A percentile compares a stretch with the other conserved stretches of the same genome.
Evolutionary conservation across 92 coral and sea anemone genomes (phyloP).

Genomic region (Umimayanthus kanabou): DNA sequence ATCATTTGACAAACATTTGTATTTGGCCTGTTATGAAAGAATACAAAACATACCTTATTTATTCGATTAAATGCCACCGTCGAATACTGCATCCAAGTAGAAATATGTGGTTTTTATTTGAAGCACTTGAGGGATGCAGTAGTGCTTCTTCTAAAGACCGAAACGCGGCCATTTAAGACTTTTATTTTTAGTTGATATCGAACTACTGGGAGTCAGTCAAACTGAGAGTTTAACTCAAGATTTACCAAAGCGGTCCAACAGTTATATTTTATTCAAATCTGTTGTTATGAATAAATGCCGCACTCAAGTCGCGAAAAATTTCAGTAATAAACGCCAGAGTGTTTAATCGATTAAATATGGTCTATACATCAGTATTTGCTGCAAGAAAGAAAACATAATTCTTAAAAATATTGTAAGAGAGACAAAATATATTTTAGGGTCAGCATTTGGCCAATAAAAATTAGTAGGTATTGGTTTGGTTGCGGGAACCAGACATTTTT

Average conservation of each 20-base stretch:
- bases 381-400: neutral
- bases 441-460: constrained; percentile 28
- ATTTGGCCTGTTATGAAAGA: no score
- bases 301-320: neutral
- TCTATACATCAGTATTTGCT: constrained; percentile 20
- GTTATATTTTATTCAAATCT: no score
- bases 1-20: no score
- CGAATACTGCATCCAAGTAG: no score
- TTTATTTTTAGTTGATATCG: constrained; percentile 22
- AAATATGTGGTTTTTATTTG: no score
- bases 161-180: constrained; percentile 19
- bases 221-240: neutral
- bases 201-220: constrained; percentile 18
- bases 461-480: constrained; percentile 16
- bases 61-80: no score
- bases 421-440: neutral
- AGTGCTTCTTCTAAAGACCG: constrained; percentile 10
- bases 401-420: no score
- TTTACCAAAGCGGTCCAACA: no score
- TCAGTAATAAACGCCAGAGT: constrained; percentile 6
- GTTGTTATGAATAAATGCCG: no score
- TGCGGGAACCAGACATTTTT: constrained; percentile 15
- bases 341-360: constrained; percentile 18
- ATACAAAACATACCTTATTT: no score
- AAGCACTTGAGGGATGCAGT: neutral